Base-by-base conservation (phyloP, 37 sponge, comb jelly and placozoan genomes). In the Beroe ovata region DNA sequence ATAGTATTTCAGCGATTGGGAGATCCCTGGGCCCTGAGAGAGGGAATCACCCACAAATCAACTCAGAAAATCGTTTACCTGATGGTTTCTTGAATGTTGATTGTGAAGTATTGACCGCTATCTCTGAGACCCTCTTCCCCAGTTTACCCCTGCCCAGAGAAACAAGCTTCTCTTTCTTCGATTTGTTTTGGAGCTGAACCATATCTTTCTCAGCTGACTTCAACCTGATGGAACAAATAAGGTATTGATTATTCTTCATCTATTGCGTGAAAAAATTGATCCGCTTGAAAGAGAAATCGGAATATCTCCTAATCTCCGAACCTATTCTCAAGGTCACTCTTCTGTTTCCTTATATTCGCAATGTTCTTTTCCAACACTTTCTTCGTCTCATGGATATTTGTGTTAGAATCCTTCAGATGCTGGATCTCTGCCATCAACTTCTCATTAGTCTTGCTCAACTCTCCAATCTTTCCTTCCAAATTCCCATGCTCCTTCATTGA, bases 311-410 rank as follows among this genome's bases (percentile, higher is more conserved):
- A n/a, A n/a, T n/a, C n/a, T 47, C 11, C 54, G 54, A 47, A 66
- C 69, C 69, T 25, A 11, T 66, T 66, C 30, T 66, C 69, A 11
- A 66, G 36, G 35, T 66, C 69, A 66, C 69, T 66, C 69, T 66
- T 66, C 69, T 66, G 69, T 18, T 66, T 66, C 69, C 69, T 29
- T 4, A 66, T 66, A 8, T 25, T 34, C 1, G 69, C 14, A 66
- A 66, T 66, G 36, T 66, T 66, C 69, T 66, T 66, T 37, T 66
- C 69, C 69, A 66, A 66, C 25, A 29, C 18, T 30, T 66, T 66
- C 69, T 66, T 66, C 2, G 69, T 66, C 30, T 66, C 69, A 32
- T 66, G 69, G 18, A 66, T 30, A 33, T 30, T 66, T 18, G 30
- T 30, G 36, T 25, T 34, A 26, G 69, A 19, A 3, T 66, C 69